A percentile compares a stretch with the other conserved stretches of the same genome.
phyloP scores from a whole-genome alignment of 2,888 invertebrate species.

The Drosophila paranaensis region DNA sequence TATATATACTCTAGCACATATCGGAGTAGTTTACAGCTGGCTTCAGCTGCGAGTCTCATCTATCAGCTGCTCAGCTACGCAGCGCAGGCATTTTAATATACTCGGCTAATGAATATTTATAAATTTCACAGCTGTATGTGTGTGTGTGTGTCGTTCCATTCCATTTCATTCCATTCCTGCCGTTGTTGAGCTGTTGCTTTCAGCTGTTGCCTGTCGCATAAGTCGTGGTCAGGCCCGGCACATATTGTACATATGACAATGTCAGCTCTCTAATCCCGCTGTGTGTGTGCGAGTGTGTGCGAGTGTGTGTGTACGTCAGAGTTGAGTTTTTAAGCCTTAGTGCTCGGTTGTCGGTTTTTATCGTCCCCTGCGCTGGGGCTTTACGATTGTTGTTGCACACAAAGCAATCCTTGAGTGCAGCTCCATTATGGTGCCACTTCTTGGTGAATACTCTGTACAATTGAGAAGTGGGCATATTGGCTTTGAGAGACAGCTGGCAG shows the following conservation, averaged over 20 bases:
- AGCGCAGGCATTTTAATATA: slow-evolving; percentile 65
- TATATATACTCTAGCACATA: background rate
- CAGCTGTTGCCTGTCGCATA: slow-evolving; percentile 32
- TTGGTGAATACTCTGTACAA: slow-evolving; percentile 6
- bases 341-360: slow-evolving; percentile 41
- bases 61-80: slow-evolving; percentile 17
- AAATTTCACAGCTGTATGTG: slow-evolving; percentile 22
- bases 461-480: background rate
- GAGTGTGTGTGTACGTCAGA: slow-evolving; percentile 15
- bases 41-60: slow-evolving; percentile 23
- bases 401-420: slow-evolving; percentile 47
- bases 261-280: slow-evolving; percentile 30
- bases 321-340: slow-evolving; percentile 53
- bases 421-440: slow-evolving; percentile 38
- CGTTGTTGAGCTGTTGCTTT: slow-evolving; percentile 43
- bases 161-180: slow-evolving; percentile 4
- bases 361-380: slow-evolving; percentile 31
- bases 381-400: slow-evolving; percentile 46
- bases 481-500: background rate
- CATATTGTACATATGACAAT: slow-evolving; percentile 16
- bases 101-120: slow-evolving; percentile 75
- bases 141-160: slow-evolving; percentile 7
- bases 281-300: slow-evolving; percentile 1
- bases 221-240: slow-evolving; percentile 31
- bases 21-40: background rate